A percentile compares a stretch with the other conserved stretches of the same genome.
Conservation (phyloP, 2,797 vertebrate species). For the Sparus aurata region DNA sequence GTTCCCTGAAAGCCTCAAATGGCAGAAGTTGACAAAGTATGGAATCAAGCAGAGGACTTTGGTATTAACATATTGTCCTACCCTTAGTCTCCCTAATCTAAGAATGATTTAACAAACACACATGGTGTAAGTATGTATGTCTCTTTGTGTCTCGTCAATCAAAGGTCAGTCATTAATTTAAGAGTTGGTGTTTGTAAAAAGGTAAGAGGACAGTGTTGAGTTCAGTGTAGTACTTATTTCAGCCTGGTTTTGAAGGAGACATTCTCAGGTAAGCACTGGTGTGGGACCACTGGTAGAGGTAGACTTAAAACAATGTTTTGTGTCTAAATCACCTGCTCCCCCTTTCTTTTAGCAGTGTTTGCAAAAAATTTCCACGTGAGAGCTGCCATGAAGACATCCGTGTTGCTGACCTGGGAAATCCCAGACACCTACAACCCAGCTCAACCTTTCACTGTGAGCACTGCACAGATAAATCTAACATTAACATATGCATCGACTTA, state of each 20-base stretch:
- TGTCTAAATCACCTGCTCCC: constrained; percentile 93
- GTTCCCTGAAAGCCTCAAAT: constrained; percentile 54
- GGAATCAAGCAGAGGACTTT: constrained; percentile 62
- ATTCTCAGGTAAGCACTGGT: constrained; percentile 76
- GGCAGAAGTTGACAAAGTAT: constrained; percentile 58
- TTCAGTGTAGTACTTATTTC: constrained; percentile 70
- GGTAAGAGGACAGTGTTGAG: constrained; percentile 83
- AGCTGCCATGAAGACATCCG: constrained; percentile 99
- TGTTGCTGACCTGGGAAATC: constrained; percentile 98
- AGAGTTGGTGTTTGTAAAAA: constrained; percentile 75
- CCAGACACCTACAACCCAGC: constrained; percentile 98
- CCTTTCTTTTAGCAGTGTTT: constrained; percentile 99
- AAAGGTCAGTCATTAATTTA: constrained; percentile 78
- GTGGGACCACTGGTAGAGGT: constrained; percentile 21
- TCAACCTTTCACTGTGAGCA: constrained; percentile 97
- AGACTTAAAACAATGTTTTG: constrained; percentile 35
- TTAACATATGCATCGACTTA: background rate
- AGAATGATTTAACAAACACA: constrained; percentile 62
- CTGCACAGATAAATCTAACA: background rate
- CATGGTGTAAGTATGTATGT: constrained; percentile 79
- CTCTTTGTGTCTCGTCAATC: constrained; percentile 76
- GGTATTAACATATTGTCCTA: constrained; percentile 49
- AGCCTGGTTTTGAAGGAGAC: constrained; percentile 69
- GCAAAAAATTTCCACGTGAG: constrained; percentile 99
- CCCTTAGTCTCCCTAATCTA: constrained; percentile 57